Conservation (phyloP, 2,888 invertebrate genomes). For the Ditylenchus weischeri region DNA sequence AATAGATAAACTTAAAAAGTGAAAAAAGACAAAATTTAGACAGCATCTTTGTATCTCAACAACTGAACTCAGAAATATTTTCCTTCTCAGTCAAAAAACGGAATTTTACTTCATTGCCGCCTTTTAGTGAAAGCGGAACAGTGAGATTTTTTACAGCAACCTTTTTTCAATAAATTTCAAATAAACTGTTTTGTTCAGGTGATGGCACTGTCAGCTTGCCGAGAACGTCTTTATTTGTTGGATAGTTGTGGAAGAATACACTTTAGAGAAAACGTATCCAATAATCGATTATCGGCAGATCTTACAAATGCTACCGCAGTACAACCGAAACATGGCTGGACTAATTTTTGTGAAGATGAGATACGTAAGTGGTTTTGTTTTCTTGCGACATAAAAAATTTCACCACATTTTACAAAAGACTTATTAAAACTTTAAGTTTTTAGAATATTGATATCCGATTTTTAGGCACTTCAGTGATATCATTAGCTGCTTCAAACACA, state of each 20-base stretch:
- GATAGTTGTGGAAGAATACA: conserved; percentile 23
- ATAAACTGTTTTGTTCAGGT: conserved; percentile 14
- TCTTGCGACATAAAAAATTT: too few relatives aligned
- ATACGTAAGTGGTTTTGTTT: too few relatives aligned
- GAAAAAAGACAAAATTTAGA: conserved; percentile 14
- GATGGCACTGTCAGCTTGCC: conserved; percentile 19
- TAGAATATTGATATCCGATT: too few relatives aligned
- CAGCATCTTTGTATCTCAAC: conserved; percentile 26
- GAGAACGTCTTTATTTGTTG: conserved; percentile 23
- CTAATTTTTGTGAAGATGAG: too few relatives aligned
- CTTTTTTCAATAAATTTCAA: neutral
- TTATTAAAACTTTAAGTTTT: too few relatives aligned
- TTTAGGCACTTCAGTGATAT: conserved; percentile 10
- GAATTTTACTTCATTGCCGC: conserved; percentile 34
- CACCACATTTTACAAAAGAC: too few relatives aligned
- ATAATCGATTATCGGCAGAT: too few relatives aligned
- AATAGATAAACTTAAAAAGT: neutral
- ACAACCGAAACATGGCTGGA: too few relatives aligned
- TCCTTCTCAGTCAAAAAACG: conserved; percentile 24
- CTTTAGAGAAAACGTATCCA: conserved; percentile 13
- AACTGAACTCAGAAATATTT: conserved; percentile 27
- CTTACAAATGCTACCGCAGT: too few relatives aligned
- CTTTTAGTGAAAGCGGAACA: neutral
- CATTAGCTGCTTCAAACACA: conserved; percentile 32
- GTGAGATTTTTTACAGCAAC: too few relatives aligned